Evolutionary conservation across 1,140 invertebrate species (phyloP), one percentile per base, ranked within the genome.

Genomic region (Lepidostoma basale): DNA sequence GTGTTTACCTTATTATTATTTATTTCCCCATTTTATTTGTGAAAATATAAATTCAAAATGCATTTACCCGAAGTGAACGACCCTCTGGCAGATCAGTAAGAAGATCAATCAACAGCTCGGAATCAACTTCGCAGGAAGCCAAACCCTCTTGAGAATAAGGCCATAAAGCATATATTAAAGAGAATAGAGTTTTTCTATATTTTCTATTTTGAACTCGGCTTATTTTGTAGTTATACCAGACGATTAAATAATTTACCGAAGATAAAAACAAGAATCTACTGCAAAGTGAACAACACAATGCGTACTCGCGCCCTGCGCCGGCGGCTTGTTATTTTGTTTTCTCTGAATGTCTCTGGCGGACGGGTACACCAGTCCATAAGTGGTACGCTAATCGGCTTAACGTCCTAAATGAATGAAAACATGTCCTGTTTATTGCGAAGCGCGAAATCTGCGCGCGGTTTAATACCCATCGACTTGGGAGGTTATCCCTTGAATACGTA

Each of bases 401-500:
- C 30, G 49, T 54, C 49, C 49, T 26, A 18, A 28, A 28, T 30
- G 49, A 54, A 28, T 54, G 49, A 26, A 12, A 26, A 12, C 23
- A 28, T 5, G 49, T 54, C 25, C 49, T 30, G 23, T 54, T 25
- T 14, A 28, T 54, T 16, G 14, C 20, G 10, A 54, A 14, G 9
- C 25, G 49, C 49, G n/a, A 54, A 54, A 28, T 30, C 49, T 14
- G 3, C 49, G 33, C 5, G 33, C 33, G 33, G 2, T 36, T 36
- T 5, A 36, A 36, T 5, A 0, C 1, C 10, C n/a, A 54, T 30
- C 49, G 23, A 25, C 49, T 28, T 54, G 49, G 49, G 49, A 54
- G 49, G 49, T 54, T 54, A 26, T 54, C 49, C 10, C 33, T 54
- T 54, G 49, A 54, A 54, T 54, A 30, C 49, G 49, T 25, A 54